Percentiles rank a stretch among this genome's conserved stretches.
These are phyloP conservation scores for Muntiacus muntjak DNA, from an alignment of 2,113 vertebrate genomes.

Conservation along the genomic window DNA sequence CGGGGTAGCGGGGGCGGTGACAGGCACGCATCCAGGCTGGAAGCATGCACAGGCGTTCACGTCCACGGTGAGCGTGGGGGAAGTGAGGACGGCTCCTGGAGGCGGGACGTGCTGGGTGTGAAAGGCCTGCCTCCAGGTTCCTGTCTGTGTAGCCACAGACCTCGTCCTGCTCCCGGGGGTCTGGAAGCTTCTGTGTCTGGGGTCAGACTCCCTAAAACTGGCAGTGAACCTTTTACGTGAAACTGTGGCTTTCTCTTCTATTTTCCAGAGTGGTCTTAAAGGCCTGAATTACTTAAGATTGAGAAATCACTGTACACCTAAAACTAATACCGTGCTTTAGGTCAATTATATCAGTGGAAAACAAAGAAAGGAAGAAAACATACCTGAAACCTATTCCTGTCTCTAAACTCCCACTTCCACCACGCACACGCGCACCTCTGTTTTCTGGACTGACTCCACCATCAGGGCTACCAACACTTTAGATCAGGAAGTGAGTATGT, in stretches of 20 bases:
- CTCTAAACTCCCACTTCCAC: not conserved
- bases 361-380: not conserved
- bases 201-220: not conserved
- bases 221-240: not conserved
- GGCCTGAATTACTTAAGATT: not conserved
- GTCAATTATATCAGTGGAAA: not conserved
- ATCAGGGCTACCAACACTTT: not conserved
- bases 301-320: not conserved
- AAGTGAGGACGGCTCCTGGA: fast-evolving
- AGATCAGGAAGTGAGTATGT: not conserved
- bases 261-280: not conserved
- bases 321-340: not conserved
- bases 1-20: fast-evolving
- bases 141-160: fast-evolving
- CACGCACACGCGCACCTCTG: fast-evolving
- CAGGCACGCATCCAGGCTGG: not conserved
- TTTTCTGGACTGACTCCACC: not conserved
- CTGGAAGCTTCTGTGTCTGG: not conserved
- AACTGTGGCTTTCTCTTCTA: not conserved
- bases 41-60: not conserved
- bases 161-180: not conserved
- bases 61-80: fast-evolving
- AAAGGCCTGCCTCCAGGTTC: fast-evolving
- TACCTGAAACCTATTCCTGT: not conserved
- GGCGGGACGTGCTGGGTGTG: fast-evolving